Percentiles rank a stretch among this genome's conserved stretches.
These are phyloP conservation scores for Nycticryphes semicollaris DNA, from an alignment of 2,113 vertebrate genomes.

Conservation along the genomic window DNA sequence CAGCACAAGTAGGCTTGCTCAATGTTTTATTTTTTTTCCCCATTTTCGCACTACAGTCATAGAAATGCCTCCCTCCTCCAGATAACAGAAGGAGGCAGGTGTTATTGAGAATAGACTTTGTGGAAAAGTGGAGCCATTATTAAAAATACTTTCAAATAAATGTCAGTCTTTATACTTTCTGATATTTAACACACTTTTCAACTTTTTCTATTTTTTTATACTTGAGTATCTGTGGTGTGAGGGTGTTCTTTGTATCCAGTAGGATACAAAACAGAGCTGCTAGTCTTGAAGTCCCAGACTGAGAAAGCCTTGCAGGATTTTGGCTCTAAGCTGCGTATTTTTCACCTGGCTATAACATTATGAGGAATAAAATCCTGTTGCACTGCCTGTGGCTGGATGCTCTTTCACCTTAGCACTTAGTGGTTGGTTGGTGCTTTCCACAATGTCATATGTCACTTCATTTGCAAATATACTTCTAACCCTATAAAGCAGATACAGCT, in stretches of 20 bases:
- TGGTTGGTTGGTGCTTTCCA: not conserved
- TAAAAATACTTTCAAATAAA: constrained; percentile 48
- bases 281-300: not conserved
- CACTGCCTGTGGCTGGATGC: not conserved
- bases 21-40: not conserved
- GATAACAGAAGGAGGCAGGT: constrained; percentile 29
- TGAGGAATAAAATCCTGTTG: not conserved
- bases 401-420: not conserved
- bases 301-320: not conserved
- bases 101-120: constrained; percentile 25
- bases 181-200: constrained; percentile 13
- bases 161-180: constrained; percentile 13
- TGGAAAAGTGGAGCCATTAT: constrained; percentile 20
- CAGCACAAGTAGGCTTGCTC: not conserved
- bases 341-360: not conserved
- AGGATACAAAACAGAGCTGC: not conserved
- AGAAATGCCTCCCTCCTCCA: constrained; percentile 35
- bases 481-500: not conserved
- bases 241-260: not conserved
- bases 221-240: not conserved
- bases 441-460: not conserved
- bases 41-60: not conserved
- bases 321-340: not conserved
- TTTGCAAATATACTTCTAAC: not conserved
- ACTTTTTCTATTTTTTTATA: not conserved